Conservation (phyloP, 2,888 invertebrate genomes). For the Teleogryllus oceanicus region DNA sequence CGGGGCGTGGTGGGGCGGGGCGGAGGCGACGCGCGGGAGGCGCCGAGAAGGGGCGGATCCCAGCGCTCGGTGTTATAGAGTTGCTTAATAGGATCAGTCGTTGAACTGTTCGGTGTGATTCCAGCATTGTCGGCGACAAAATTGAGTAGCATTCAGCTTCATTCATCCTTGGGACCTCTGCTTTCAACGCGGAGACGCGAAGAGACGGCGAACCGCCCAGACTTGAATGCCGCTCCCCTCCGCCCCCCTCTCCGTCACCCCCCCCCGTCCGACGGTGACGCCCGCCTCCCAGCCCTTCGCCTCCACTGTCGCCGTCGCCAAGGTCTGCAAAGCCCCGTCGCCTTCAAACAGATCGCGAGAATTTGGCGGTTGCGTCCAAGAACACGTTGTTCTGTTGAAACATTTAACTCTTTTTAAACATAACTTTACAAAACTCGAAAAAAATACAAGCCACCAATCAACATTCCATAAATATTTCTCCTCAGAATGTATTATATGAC, state of each 20-base stretch:
- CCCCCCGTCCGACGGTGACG: not conserved
- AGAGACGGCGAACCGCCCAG: constrained; percentile 22
- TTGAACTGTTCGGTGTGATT: constrained; percentile 40
- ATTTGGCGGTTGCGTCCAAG: too few species aligned
- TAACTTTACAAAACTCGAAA: too few species aligned
- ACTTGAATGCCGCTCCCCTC: constrained; percentile 20
- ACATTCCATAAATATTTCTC: too few species aligned
- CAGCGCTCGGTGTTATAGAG: constrained; percentile 30
- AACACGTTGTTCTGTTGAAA: too few species aligned
- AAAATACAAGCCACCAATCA: too few species aligned
- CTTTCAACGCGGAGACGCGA: constrained; percentile 34
- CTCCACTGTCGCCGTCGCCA: not conserved
- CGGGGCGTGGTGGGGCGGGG: constrained; percentile 18
- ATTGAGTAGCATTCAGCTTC: constrained; percentile 39
- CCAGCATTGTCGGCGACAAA: constrained; percentile 39
- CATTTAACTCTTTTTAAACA: too few species aligned
- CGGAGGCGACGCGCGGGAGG: not conserved
- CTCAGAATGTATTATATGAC: too few species aligned
- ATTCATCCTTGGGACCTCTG: constrained; percentile 37
- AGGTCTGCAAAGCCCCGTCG: too few species aligned
- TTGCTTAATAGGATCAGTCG: constrained; percentile 40
- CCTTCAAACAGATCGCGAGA: too few species aligned
- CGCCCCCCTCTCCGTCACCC: not conserved
- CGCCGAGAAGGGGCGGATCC: constrained; percentile 28
- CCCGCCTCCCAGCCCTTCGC: not conserved